A percentile compares a stretch with the other conserved stretches of the same genome.
These are phyloP conservation scores for Acinonyx jubatus DNA, from an alignment of 2,113 vertebrate species.

Conservation along the genomic window DNA sequence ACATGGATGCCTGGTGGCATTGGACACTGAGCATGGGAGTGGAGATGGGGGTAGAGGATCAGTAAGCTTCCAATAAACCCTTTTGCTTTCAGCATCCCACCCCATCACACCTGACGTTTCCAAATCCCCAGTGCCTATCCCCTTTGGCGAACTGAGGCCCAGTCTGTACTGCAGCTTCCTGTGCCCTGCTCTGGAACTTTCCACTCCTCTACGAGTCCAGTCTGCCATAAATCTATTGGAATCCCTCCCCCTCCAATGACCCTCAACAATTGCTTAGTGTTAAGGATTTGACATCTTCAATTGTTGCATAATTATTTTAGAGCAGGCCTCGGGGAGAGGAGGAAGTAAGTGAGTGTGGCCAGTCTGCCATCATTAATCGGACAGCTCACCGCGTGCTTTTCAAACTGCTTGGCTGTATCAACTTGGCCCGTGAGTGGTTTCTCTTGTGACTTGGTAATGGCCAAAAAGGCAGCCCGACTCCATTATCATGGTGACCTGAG, in stretches of 20 bases:
- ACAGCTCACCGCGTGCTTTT: not conserved
- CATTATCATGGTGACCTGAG: not conserved
- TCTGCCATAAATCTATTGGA: not conserved
- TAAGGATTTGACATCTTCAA: not conserved
- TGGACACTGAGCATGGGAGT: not conserved
- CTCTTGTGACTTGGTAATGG: not conserved
- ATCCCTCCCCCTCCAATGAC: not conserved
- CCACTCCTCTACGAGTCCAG: accelerated
- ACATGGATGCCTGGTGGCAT: not conserved
- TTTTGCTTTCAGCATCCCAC: not conserved
- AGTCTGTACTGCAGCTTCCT: not conserved
- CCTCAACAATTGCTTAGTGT: not conserved
- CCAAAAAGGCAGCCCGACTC: not conserved
- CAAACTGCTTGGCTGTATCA: not conserved
- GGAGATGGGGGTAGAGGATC: not conserved
- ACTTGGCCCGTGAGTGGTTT: not conserved
- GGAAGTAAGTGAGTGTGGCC: not conserved
- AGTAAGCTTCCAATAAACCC: not conserved
- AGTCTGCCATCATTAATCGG: not conserved
- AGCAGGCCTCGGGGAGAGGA: not conserved
- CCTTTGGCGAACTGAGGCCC: not conserved
- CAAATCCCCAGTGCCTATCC: not conserved
- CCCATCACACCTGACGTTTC: not conserved
- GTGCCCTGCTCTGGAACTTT: not conserved
- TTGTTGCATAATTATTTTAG: not conserved